Conservation (phyloP, 2,888 invertebrate species). For the Catocala sponsa region DNA sequence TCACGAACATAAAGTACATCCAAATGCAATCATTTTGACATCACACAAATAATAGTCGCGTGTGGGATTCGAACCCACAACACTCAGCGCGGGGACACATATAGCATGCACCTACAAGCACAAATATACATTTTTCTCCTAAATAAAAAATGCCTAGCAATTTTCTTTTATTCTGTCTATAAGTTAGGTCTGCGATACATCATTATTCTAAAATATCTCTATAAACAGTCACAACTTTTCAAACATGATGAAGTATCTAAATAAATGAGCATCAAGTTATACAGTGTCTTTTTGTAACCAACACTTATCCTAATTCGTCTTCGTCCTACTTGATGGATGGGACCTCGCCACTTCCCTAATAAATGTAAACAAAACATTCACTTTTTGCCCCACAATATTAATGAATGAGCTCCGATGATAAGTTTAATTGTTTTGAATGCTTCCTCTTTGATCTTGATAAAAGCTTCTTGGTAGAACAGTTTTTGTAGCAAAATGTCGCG, state of each 20-base stretch:
- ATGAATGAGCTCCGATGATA: constrained; percentile 75
- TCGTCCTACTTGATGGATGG: constrained; percentile 80
- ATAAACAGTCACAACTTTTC: constrained; percentile 10
- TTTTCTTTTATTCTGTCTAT: not conserved
- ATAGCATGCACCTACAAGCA: too few relatives aligned
- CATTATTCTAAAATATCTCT: constrained; percentile 12
- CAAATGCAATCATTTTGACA: too few relatives aligned
- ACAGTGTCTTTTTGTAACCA: constrained; percentile 55
- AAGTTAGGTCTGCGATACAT: constrained; percentile 6
- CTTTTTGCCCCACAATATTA: constrained; percentile 78
- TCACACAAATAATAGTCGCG: too few relatives aligned
- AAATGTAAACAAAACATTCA: constrained; percentile 85
- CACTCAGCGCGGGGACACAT: too few relatives aligned
- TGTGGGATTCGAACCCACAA: too few relatives aligned
- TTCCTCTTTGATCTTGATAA: constrained; percentile 67
- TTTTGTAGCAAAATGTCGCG: constrained; percentile 61
- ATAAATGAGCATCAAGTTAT: constrained; percentile 64
- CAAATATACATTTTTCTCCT: too few relatives aligned
- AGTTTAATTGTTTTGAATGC: constrained; percentile 80
- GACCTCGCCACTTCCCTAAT: constrained; percentile 79
- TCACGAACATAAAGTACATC: too few relatives aligned
- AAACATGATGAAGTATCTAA: constrained; percentile 36
- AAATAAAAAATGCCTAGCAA: not conserved
- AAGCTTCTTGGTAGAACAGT: constrained; percentile 58
- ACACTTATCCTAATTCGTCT: constrained; percentile 74